A percentile compares a stretch with the other conserved stretches of the same genome.
These are phyloP conservation scores for Deilephila elpenor DNA, from an alignment of 2,888 invertebrate genomes.

Conservation along the genomic window DNA sequence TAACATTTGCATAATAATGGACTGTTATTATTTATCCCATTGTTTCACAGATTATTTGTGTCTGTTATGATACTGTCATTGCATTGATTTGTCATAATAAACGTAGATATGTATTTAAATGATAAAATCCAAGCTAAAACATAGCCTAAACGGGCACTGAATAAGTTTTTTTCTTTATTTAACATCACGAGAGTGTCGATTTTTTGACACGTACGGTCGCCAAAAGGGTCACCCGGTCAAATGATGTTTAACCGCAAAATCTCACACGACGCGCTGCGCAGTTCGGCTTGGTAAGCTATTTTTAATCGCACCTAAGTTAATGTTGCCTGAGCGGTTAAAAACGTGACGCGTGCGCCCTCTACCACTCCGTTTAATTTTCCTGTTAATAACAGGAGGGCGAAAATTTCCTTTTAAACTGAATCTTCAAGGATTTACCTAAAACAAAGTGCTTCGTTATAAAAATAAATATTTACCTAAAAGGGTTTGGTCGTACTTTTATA, in stretches of 20 bases:
- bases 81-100: no score
- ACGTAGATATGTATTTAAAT: no score
- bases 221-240: neutral
- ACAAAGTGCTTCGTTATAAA: conserved; percentile 48
- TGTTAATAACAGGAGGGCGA: conserved; percentile 27
- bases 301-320: conserved; percentile 22
- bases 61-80: neutral
- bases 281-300: conserved; percentile 3
- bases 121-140: no score
- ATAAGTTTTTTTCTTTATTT: neutral
- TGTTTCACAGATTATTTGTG: neutral
- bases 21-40: neutral
- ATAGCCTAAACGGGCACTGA: no score
- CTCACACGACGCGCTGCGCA: no score
- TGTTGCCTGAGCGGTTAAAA: conserved; percentile 11
- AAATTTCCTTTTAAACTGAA: conserved; percentile 35
- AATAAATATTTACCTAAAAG: conserved; percentile 53
- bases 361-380: conserved; percentile 13
- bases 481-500: conserved; percentile 52
- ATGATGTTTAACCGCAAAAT: neutral
- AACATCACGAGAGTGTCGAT: neutral
- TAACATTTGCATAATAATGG: conserved; percentile 10
- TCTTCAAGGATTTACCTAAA: conserved; percentile 40
- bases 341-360: conserved; percentile 14
- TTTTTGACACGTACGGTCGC: neutral